These are phyloP conservation scores for Nannoperca australis DNA, from an alignment of 2,797 vertebrate genomes.

Conservation along the genomic window DNA sequence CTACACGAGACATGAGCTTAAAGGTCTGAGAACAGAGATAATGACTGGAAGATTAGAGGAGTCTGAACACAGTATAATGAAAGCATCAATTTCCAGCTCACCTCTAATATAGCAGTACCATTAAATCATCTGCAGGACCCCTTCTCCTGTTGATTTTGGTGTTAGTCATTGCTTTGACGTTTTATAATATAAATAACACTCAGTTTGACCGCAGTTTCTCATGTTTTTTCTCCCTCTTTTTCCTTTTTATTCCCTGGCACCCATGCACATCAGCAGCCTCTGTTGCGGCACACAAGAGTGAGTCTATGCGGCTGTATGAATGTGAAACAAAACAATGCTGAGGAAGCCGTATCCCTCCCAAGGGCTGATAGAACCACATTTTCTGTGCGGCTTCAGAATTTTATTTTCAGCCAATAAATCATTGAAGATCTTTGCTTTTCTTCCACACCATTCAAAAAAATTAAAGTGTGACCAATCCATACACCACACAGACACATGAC, in stretches of 20 bases:
- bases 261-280: neutral
- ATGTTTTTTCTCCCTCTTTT: too few species aligned
- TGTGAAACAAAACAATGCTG: constrained; percentile 1
- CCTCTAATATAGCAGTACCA: neutral
- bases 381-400: neutral
- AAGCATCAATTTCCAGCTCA: neutral
- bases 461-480: neutral
- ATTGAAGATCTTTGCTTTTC: neutral
- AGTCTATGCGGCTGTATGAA: constrained; percentile 12
- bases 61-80: neutral
- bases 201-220: neutral
- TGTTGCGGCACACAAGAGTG: neutral
- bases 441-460: neutral
- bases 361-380: neutral
- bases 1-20: neutral
- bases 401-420: constrained; percentile 20
- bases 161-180: neutral
- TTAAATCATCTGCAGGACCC: constrained; percentile 7
- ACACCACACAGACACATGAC: constrained; percentile 1
- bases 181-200: neutral
- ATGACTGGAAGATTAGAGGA: neutral
- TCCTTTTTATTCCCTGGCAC: neutral
- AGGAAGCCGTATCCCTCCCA: neutral
- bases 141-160: constrained; percentile 10
- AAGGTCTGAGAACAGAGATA: neutral